Base-by-base conservation (phyloP, 2,888 invertebrate species). In the Andricus curvator region DNA sequence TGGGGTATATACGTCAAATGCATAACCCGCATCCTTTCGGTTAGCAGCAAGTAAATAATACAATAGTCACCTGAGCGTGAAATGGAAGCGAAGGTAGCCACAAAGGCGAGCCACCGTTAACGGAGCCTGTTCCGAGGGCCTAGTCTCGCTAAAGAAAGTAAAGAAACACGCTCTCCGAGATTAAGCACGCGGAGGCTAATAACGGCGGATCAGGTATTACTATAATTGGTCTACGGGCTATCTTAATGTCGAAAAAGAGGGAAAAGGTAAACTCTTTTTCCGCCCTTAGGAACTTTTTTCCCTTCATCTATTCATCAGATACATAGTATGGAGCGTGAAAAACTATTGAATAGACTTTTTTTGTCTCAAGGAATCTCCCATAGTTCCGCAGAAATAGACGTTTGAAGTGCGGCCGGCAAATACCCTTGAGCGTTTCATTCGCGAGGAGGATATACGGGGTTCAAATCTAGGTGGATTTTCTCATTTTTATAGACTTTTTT, bases 1-100 rank as follows among this genome's bases (percentile, higher is more conserved):
- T 65, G 67, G 70, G 56, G 82, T 79, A 81, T 84, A 81, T 78
- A 80, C 82, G 80, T 84, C 81, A 81, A 84, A 84, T 78, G 81
- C 81, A 81, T 76, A 82, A 80, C 84, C 82, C 84, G 82, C 79
- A 82, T 82, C 80, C 66, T 81, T 81, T 79, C 78, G 56, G 67
- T 83, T 78, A 80, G 81, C 81, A 80, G 81, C 83, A 79, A 83
- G 82, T 80, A 83, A 84, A 83, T 81, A 84, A 81, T 81, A 82
- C 80, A 82, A 82, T 82, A 82, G 77, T 80, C 82, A 81, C 80
- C 83, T 83, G 62, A 83, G 83, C 83, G 82, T 84, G 81, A 83
- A 84, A 84, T 83, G 83, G 81, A 84, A 84, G 82, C 81, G 80
- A 80, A 80, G 81, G 41, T 79, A 80, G 56, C 74, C 77, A 79